A percentile compares a stretch with the other conserved stretches of the same genome.
Conservation (phyloP, 1,140 invertebrate species). For the Elymnias hypermnestra region DNA sequence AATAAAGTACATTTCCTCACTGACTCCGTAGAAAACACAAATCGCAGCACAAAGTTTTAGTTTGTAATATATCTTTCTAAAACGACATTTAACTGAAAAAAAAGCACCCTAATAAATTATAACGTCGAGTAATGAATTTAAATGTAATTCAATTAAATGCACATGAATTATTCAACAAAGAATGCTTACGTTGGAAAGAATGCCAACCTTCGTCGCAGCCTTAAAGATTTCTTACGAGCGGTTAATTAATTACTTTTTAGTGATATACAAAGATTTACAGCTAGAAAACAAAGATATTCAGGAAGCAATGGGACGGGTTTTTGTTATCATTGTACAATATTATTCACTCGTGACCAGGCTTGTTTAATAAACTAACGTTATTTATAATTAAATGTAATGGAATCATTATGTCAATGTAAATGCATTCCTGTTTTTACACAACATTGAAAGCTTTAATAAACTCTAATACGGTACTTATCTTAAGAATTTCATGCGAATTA, state of each 20-base stretch:
- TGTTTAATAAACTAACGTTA: slow-evolving; percentile 8
- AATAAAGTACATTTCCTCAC: no score
- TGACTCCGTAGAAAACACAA: no score
- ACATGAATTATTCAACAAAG: slow-evolving; percentile 65
- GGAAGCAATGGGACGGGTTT: slow-evolving; percentile 18
- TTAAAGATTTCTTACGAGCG: slow-evolving; percentile 32
- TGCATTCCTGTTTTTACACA: background rate
- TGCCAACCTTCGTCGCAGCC: slow-evolving; percentile 40
- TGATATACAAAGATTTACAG: slow-evolving; percentile 23
- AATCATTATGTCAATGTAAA: background rate
- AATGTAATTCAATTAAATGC: slow-evolving; percentile 71
- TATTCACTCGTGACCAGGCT: slow-evolving; percentile 9
- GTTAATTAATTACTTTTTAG: slow-evolving; percentile 51
- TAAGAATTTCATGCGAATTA: no score
- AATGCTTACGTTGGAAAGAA: slow-evolving; percentile 60
- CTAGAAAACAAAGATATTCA: slow-evolving; percentile 24
- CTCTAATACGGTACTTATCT: no score
- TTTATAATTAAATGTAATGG: background rate
- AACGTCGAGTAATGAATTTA: slow-evolving; percentile 60
- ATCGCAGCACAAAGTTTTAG: no score
- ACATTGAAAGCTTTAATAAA: no score
- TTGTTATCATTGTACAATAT: slow-evolving; percentile 3
- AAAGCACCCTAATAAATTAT: slow-evolving; percentile 28
- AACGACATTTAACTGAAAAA: slow-evolving; percentile 1
- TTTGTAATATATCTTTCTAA: no score